Evolutionary conservation across 2,797 vertebrate genomes (phyloP).

Genomic region (Rhinatrema bivittatum): DNA sequence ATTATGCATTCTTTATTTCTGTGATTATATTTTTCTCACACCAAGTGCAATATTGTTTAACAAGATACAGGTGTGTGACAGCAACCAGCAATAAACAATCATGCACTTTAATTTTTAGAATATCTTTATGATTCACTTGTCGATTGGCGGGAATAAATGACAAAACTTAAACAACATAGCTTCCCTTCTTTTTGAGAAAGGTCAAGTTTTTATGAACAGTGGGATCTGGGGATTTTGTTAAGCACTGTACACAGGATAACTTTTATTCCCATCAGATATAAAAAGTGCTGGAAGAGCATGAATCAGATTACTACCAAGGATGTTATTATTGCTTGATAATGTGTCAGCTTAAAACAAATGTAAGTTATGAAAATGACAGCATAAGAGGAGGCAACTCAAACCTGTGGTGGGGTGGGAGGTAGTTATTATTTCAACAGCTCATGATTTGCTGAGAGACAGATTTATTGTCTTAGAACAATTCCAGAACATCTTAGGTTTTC

Average conservation of each 20-base stretch:
- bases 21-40: not conserved
- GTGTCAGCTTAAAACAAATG: constrained; percentile 19
- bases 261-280: constrained; percentile 2
- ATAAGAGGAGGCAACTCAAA: too few species aligned
- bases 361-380: too few species aligned
- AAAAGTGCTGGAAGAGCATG: constrained; percentile 19
- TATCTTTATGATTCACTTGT: constrained; percentile 11
- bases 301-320: constrained; percentile 18
- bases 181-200: constrained; percentile 13
- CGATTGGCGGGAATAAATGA: not conserved
- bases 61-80: not conserved
- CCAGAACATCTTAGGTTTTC: too few species aligned
- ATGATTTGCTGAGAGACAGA: too few species aligned
- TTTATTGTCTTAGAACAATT: too few species aligned
- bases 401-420: too few species aligned
- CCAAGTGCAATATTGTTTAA: constrained; percentile 11
- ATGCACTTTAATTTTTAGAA: constrained; percentile 2
- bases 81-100: constrained; percentile 1
- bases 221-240: constrained; percentile 9
- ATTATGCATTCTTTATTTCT: fast-evolving
- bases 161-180: not conserved
- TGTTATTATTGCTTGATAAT: constrained; percentile 23
- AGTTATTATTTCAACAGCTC: too few species aligned
- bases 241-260: constrained; percentile 11
- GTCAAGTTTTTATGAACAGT: constrained; percentile 22